Evolutionary conservation across 2,113 vertebrate species (phyloP).

Genomic region (Pseudorhombus dupliciocellatus): DNA sequence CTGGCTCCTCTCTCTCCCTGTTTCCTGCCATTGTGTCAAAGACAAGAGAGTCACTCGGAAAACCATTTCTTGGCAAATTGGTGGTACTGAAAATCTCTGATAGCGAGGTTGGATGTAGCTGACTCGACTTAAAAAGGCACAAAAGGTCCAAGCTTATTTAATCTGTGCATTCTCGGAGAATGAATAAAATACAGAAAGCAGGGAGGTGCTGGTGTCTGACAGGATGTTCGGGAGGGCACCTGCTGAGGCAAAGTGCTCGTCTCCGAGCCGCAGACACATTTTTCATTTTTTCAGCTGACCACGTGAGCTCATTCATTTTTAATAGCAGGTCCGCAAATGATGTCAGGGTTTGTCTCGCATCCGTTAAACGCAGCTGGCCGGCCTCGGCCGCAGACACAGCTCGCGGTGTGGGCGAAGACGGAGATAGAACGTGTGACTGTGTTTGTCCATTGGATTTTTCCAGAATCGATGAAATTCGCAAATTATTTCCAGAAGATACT

Average conservation of each 20-base stretch:
- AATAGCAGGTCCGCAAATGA: conserved; percentile 44
- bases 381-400: conserved; percentile 8
- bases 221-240: conserved; percentile 37
- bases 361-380: conserved; percentile 20
- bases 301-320: conserved; percentile 51
- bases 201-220: conserved; percentile 17
- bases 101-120: conserved; percentile 52
- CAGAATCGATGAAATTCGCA: conserved; percentile 10
- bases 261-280: conserved; percentile 35
- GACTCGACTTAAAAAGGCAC: conserved; percentile 64
- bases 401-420: neutral
- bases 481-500: neutral
- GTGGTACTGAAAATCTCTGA: conserved; percentile 60
- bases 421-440: conserved; percentile 4
- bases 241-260: conserved; percentile 50
- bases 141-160: conserved; percentile 63
- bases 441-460: conserved; percentile 7
- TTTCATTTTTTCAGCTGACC: conserved; percentile 54
- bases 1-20: conserved; percentile 20
- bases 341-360: conserved; percentile 43
- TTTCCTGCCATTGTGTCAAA: conserved; percentile 31
- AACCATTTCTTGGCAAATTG: conserved; percentile 53
- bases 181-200: neutral
- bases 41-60: conserved; percentile 18
- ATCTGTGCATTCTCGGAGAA: conserved; percentile 33